A percentile compares a stretch with the other conserved stretches of the same genome.
These are phyloP conservation scores for Micropoecilia bifurca DNA, from an alignment of 2,797 vertebrate species.

Conservation along the genomic window DNA sequence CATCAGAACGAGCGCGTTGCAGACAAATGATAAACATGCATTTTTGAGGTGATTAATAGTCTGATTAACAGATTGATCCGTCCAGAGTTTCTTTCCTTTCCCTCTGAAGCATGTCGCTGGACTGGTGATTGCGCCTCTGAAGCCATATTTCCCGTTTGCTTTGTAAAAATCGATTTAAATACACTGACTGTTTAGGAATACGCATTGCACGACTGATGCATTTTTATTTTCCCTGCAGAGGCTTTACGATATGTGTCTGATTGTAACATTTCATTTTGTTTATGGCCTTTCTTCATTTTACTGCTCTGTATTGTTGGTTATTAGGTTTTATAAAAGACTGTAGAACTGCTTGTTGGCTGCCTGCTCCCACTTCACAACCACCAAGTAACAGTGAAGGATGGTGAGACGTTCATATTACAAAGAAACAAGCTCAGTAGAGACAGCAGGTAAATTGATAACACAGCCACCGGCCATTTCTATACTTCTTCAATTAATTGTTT, in stretches of 20 bases:
- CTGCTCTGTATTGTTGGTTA: conserved; percentile 45
- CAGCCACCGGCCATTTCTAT: background rate
- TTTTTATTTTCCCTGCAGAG: conserved; percentile 25
- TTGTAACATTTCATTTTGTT: conserved; percentile 57
- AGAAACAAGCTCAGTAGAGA: conserved; percentile 38
- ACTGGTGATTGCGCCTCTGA: conserved; percentile 22
- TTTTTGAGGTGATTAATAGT: conserved; percentile 78
- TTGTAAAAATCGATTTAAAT: conserved; percentile 46
- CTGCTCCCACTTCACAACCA: background rate
- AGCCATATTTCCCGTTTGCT: conserved; percentile 42
- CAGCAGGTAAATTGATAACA: conserved; percentile 44
- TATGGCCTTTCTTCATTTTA: conserved; percentile 58
- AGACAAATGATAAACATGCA: conserved; percentile 78
- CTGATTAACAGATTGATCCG: conserved; percentile 73
- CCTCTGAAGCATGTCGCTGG: conserved; percentile 21
- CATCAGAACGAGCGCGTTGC: conserved; percentile 75
- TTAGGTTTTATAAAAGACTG: conserved; percentile 37
- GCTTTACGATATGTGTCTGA: conserved; percentile 48
- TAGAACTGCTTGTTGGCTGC: conserved; percentile 7
- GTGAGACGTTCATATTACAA: conserved; percentile 17
- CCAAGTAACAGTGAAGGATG: background rate
- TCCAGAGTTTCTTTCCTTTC: conserved; percentile 44
- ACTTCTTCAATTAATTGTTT: background rate
- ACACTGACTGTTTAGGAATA: conserved; percentile 44
- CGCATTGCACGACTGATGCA: conserved; percentile 26